phyloP scores from a whole-genome alignment of 2,113 vertebrate species.

The Agapornis roseicollis region DNA sequence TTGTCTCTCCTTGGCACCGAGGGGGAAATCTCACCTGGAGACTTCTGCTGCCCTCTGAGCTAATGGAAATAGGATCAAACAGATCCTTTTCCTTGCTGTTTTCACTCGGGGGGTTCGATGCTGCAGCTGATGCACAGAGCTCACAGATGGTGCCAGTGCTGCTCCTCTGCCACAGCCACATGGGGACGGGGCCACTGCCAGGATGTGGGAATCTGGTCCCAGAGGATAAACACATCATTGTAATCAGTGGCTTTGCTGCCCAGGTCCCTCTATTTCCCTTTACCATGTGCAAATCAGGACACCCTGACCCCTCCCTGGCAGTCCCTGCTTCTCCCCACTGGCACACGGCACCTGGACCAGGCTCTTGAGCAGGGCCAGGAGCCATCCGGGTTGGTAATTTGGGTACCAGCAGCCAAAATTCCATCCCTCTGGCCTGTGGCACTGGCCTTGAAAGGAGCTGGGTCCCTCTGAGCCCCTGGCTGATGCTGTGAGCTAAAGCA shows the following conservation, averaged over 20 bases:
- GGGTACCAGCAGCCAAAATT: background rate
- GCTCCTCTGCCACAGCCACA: background rate
- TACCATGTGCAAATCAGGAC: background rate
- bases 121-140: background rate
- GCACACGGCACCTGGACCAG: fast-evolving
- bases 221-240: background rate
- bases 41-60: conserved; percentile 40
- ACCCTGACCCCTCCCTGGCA: background rate
- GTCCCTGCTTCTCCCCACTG: background rate
- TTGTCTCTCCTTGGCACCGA: background rate
- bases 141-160: background rate
- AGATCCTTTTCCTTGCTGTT: conserved; percentile 43
- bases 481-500: fast-evolving
- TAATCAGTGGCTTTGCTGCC: background rate
- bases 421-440: fast-evolving
- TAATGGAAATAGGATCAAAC: conserved; percentile 58
- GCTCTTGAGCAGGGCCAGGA: background rate
- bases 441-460: background rate
- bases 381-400: background rate
- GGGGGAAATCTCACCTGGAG: conserved; percentile 57
- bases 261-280: background rate
- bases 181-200: fast-evolving
- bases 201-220: background rate
- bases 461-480: fast-evolving
- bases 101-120: background rate